Percentiles rank a stretch among this genome's conserved stretches.
Evolutionary conservation across 2,888 invertebrate genomes (phyloP).

Genomic region (Melipona bicolor): DNA sequence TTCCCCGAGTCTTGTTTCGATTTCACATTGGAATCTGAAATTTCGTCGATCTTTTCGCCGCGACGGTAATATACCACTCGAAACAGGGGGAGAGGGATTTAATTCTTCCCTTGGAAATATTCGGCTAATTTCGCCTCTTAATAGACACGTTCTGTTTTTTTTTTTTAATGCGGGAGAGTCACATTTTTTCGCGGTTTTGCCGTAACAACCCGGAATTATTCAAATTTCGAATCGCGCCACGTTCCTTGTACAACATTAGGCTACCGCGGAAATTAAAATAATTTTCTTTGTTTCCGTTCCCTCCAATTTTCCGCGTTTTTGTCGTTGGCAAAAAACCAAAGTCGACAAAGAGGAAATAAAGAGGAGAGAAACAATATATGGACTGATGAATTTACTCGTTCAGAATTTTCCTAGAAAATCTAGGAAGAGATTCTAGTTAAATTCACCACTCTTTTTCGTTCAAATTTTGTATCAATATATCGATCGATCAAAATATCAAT

Average conservation of each 20-base stretch:
- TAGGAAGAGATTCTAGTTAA: background rate
- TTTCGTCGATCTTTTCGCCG: no score
- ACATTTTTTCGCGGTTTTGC: background rate
- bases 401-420: background rate
- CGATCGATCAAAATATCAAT: background rate
- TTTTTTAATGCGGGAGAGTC: background rate
- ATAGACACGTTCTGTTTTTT: background rate
- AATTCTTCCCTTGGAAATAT: background rate
- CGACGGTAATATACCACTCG: no score
- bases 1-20: no score
- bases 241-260: background rate
- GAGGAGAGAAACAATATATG: background rate
- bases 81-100: no score
- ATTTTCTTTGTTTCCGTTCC: background rate
- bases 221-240: background rate
- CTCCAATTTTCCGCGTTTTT: background rate
- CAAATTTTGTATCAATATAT: no score
- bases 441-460: background rate
- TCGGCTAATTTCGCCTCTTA: background rate
- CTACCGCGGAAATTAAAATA: constrained; percentile 2
- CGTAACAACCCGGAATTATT: background rate
- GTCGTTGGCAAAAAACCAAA: background rate
- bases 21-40: no score
- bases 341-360: background rate
- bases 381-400: background rate